phyloP scores from a whole-genome alignment of 2,888 invertebrate species.

The Abrostola tripartita region DNA sequence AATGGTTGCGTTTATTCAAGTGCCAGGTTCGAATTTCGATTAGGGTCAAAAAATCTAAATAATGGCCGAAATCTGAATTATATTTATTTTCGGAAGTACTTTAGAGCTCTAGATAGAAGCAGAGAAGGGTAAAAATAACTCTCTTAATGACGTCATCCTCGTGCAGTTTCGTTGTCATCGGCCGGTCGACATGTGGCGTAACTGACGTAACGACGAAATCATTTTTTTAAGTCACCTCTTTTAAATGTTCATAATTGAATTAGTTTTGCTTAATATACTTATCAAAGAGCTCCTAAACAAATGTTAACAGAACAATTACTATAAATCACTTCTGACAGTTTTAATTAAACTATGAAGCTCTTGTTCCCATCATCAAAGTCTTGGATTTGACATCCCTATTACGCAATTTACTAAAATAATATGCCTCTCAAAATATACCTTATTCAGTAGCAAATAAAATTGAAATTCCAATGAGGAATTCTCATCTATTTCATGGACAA shows the following conservation, averaged over 20 bases:
- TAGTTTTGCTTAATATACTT: conserved; percentile 16
- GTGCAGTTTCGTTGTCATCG: conserved; percentile 37
- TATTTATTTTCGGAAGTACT: too few species aligned
- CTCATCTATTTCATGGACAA: conserved; percentile 27
- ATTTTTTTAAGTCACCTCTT: conserved; percentile 5
- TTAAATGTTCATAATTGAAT: conserved; percentile 17
- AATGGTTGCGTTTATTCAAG: too few species aligned
- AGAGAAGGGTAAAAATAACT: conserved; percentile 30
- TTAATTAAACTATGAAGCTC: conserved; percentile 53
- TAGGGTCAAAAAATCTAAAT: too few species aligned
- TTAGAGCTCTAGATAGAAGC: conserved; percentile 8
- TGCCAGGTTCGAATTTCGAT: too few species aligned
- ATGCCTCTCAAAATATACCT: conserved; percentile 13
- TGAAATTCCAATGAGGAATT: conserved; percentile 6
- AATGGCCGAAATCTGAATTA: too few species aligned
- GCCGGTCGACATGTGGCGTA: conserved; percentile 2
- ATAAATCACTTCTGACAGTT: conserved; percentile 50
- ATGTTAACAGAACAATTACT: conserved; percentile 29
- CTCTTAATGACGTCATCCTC: conserved; percentile 31
- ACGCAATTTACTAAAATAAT: conserved; percentile 18
- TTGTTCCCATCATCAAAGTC: conserved; percentile 48
- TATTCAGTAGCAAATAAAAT: background rate
- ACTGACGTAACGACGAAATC: conserved; percentile 22
- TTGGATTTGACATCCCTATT: conserved; percentile 49
- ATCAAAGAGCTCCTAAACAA: conserved; percentile 33